phyloP scores from a whole-genome alignment of 2,888 invertebrate genomes.

The Stenoptilia bipunctidactyla region DNA sequence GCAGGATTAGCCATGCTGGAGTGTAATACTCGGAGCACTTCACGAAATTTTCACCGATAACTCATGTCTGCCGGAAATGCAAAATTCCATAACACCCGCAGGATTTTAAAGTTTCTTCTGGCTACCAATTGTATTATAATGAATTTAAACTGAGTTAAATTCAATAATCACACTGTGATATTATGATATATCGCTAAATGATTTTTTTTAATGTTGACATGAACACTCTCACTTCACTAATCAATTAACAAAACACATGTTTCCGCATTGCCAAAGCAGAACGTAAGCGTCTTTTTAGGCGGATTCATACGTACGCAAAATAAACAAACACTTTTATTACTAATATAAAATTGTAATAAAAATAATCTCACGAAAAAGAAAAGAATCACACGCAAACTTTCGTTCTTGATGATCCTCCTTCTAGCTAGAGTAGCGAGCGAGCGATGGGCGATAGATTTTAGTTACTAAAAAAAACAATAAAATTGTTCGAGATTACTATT shows the following conservation, averaged over 20 bases:
- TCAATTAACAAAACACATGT: constrained; percentile 64
- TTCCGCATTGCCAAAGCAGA: constrained; percentile 40
- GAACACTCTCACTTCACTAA: constrained; percentile 27
- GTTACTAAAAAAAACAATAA: too few relatives aligned
- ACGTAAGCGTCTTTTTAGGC: constrained; percentile 32
- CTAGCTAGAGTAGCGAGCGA: too few relatives aligned
- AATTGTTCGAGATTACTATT: too few relatives aligned
- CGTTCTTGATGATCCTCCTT: constrained; percentile 34
- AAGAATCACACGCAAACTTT: constrained; percentile 55
- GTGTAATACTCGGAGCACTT: constrained; percentile 25
- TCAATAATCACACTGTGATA: constrained; percentile 20
- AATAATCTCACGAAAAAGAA: constrained; percentile 52
- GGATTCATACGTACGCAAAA: constrained; percentile 34
- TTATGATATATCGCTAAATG: constrained; percentile 17
- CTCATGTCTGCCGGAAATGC: constrained; percentile 47
- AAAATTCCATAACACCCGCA: constrained; percentile 9
- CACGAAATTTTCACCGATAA: constrained; percentile 31
- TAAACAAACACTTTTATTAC: constrained; percentile 46
- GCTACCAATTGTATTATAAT: too few relatives aligned
- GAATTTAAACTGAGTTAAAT: constrained; percentile 9
- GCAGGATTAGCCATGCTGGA: constrained; percentile 56
- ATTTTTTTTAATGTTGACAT: constrained; percentile 27
- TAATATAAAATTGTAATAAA: constrained; percentile 55
- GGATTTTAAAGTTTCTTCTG: too few relatives aligned
- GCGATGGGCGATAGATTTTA: too few relatives aligned